Percentiles rank a stretch among this genome's conserved stretches.
Evolutionary conservation across 2,113 vertebrate genomes (phyloP).

Genomic region (Siphamia tubifer): DNA sequence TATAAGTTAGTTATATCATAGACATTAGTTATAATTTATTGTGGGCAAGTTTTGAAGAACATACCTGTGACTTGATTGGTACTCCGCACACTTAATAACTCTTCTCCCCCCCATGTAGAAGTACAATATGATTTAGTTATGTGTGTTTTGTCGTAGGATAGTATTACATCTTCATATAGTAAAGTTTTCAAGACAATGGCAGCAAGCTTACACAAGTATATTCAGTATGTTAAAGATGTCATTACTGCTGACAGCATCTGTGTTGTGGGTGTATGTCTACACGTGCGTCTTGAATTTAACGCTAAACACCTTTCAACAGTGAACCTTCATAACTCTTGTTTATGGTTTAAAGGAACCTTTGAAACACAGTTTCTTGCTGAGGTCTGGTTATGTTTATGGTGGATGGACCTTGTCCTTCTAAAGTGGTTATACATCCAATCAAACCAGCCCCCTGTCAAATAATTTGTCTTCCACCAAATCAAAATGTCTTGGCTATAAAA

Average conservation of each 20-base stretch:
- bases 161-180: neutral
- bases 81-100: neutral
- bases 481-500: neutral
- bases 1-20: too few relatives aligned
- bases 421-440: slow-evolving; percentile 12
- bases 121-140: too few relatives aligned
- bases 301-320: neutral
- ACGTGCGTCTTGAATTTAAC: neutral
- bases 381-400: slow-evolving; percentile 48
- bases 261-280: neutral
- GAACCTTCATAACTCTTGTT: slow-evolving; percentile 1
- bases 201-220: neutral
- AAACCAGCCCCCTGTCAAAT: neutral
- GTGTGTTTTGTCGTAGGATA: neutral
- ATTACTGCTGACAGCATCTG: neutral
- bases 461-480: neutral
- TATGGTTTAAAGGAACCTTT: slow-evolving; percentile 49
- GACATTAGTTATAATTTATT: too few relatives aligned
- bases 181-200: neutral
- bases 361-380: slow-evolving; percentile 14
- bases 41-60: too few relatives aligned
- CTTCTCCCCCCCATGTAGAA: too few relatives aligned
- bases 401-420: slow-evolving; percentile 49
- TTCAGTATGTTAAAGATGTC: neutral
- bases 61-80: neutral